Conservation (phyloP, 1,140 invertebrate species). For the Mactra quadrangularis region DNA sequence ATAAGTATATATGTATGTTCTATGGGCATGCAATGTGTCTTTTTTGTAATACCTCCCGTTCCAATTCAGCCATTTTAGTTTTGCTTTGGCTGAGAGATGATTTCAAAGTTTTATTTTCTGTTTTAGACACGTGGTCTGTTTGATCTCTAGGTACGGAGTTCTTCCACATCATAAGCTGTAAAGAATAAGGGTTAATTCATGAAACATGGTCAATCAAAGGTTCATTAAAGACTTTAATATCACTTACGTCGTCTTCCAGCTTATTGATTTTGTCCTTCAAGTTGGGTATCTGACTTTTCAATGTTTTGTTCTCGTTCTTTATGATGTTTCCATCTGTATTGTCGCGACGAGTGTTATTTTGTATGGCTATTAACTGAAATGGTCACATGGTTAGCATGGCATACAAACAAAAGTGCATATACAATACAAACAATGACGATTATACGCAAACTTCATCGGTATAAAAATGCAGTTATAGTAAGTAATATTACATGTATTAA, state of each 20-base stretch:
- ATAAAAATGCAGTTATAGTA: no score
- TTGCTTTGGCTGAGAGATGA: slow-evolving; percentile 78
- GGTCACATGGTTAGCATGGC: no score
- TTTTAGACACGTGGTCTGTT: slow-evolving; percentile 78
- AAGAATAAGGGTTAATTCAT: neutral
- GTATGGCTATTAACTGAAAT: neutral
- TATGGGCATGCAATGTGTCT: slow-evolving; percentile 1
- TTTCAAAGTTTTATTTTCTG: slow-evolving; percentile 82
- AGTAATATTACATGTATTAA: no score
- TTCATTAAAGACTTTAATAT: neutral
- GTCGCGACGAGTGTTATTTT: neutral
- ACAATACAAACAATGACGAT: no score
- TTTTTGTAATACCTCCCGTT: slow-evolving; percentile 78
- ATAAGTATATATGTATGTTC: no score
- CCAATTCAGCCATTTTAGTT: slow-evolving; percentile 78
- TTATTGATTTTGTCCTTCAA: neutral
- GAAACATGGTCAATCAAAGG: neutral
- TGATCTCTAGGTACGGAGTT: slow-evolving; percentile 80
- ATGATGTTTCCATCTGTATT: neutral
- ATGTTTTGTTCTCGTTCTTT: neutral
- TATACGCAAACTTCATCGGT: no score
- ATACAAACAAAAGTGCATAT: no score
- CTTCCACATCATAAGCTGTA: slow-evolving; percentile 80
- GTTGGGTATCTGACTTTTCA: neutral
- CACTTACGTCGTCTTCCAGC: neutral